phyloP scores from a whole-genome alignment of 1,140 invertebrate genomes.

The Branchinecta lindahli region DNA sequence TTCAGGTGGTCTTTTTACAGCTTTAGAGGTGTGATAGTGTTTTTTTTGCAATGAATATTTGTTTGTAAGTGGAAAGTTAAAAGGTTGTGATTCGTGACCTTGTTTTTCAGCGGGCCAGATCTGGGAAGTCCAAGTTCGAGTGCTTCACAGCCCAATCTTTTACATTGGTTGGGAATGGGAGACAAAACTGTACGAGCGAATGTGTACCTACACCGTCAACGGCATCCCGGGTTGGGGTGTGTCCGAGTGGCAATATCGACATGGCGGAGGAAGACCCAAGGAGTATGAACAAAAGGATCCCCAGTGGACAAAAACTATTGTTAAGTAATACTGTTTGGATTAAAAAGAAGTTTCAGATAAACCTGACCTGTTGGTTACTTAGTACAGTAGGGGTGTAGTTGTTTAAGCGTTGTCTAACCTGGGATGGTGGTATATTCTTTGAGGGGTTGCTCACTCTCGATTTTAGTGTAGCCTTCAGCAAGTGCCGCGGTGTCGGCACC shows the following conservation, averaged over 20 bases:
- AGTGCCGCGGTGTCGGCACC: too few species aligned
- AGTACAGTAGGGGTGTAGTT: too few species aligned
- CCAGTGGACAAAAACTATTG: slow-evolving; percentile 28
- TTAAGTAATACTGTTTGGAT: not conserved
- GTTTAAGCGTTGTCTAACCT: too few species aligned
- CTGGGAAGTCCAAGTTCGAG: slow-evolving; percentile 35
- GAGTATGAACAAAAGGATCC: slow-evolving; percentile 31
- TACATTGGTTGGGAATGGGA: slow-evolving; percentile 49
- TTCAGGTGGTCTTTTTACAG: too few species aligned
- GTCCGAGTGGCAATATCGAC: slow-evolving; percentile 50
- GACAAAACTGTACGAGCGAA: slow-evolving; percentile 46
- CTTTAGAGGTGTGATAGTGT: too few species aligned
- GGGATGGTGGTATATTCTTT: too few species aligned
- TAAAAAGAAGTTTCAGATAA: too few species aligned
- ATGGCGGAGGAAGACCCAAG: slow-evolving; percentile 33
- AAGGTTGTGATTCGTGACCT: not conserved
- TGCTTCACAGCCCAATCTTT: slow-evolving; percentile 42
- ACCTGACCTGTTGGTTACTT: too few species aligned
- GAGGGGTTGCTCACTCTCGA: too few species aligned
- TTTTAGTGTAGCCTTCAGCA: too few species aligned
- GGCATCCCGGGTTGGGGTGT: slow-evolving; percentile 45
- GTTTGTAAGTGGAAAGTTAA: too few species aligned
- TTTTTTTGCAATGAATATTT: too few species aligned
- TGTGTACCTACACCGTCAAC: slow-evolving; percentile 44
- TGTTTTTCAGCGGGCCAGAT: not conserved